Evolutionary conservation across 2,113 vertebrate species (phyloP).

Genomic region (Aegypius monachus): DNA sequence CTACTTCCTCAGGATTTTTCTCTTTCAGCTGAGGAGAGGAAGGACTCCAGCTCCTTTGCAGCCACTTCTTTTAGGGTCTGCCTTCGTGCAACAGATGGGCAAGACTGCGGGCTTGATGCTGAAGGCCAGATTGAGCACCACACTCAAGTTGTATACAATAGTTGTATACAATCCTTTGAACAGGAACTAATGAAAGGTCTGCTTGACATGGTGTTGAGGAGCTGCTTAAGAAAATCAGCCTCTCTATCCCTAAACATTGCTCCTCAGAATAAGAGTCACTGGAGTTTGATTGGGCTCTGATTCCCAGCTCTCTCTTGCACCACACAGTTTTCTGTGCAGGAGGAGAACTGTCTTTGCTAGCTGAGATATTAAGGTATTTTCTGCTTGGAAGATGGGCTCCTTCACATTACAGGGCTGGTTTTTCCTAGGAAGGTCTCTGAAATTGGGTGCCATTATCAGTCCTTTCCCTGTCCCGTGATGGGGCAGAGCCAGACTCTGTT

Average conservation of each 20-base stretch:
- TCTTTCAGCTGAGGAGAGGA: background rate
- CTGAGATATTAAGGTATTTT: background rate
- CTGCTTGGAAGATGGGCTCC: background rate
- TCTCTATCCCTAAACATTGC: background rate
- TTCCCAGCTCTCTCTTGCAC: background rate
- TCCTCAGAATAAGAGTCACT: background rate
- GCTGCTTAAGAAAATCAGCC: background rate
- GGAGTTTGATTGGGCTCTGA: background rate
- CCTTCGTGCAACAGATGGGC: background rate
- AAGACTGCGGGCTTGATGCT: background rate
- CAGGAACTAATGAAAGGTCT: background rate
- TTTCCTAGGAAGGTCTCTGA: background rate
- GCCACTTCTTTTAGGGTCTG: background rate
- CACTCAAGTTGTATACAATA: too few relatives aligned
- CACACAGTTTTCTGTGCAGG: background rate
- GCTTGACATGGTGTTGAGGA: background rate
- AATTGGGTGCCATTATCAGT: background rate
- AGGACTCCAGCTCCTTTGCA: background rate
- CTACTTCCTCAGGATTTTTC: background rate
- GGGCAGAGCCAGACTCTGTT: background rate
- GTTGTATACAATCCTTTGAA: background rate
- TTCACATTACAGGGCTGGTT: background rate
- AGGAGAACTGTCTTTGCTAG: background rate
- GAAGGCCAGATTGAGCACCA: background rate
- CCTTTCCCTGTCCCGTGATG: rapidly evolving